phyloP scores from a whole-genome alignment of 2,797 vertebrate species.

The Acanthurus tractus region DNA sequence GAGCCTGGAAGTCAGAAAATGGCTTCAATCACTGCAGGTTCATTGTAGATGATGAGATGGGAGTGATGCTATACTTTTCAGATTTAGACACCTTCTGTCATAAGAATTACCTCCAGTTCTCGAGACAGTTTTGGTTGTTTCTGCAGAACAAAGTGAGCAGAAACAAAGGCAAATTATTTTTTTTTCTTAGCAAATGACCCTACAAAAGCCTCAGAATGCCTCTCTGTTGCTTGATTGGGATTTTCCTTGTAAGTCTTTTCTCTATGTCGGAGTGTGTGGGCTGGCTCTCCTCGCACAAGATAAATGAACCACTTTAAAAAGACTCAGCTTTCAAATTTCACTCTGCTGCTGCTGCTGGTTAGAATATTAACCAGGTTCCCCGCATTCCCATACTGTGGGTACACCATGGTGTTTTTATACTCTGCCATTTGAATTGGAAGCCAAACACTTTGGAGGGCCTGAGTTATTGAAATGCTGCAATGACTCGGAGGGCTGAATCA shows the following conservation, averaged over 20 bases:
- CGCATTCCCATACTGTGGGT: constrained; percentile 30
- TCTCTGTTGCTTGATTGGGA: constrained; percentile 41
- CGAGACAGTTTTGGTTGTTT: neutral
- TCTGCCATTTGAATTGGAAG: constrained; percentile 56
- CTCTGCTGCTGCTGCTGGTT: constrained; percentile 33
- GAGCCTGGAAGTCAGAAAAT: constrained; percentile 29
- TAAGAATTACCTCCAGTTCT: constrained; percentile 16
- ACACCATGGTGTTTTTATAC: constrained; percentile 34
- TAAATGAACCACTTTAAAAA: constrained; percentile 58
- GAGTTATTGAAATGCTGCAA: constrained; percentile 56
- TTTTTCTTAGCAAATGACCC: constrained; percentile 40
- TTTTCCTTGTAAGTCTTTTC: constrained; percentile 30
- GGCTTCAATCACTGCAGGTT: neutral
- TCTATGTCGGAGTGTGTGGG: neutral
- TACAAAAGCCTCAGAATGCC: constrained; percentile 19
- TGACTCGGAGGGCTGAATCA: constrained; percentile 54
- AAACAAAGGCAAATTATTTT: constrained; percentile 10
- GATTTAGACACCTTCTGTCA: constrained; percentile 15
- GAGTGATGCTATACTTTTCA: constrained; percentile 11
- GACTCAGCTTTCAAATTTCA: constrained; percentile 46
- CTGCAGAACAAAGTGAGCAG: constrained; percentile 21
- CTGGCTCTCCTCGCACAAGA: constrained; percentile 30
- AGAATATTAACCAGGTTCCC: constrained; percentile 53
- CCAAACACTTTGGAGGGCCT: constrained; percentile 42
- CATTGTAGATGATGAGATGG: constrained; percentile 24